These are phyloP conservation scores for Lithobates pipiens DNA, from an alignment of 2,797 vertebrate species.

Conservation along the genomic window DNA sequence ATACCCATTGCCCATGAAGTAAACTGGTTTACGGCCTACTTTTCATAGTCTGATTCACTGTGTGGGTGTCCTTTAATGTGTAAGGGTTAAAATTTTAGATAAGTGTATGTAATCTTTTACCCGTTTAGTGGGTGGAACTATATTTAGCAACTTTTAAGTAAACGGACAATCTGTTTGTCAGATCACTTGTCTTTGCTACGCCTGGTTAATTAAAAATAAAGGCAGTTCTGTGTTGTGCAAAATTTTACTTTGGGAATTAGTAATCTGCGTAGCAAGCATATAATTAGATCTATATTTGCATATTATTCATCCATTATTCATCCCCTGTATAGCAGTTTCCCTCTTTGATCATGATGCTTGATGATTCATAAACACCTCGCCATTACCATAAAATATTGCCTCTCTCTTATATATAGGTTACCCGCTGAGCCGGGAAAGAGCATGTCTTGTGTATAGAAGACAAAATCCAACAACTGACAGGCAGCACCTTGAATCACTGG, in stretches of 20 bases:
- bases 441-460: constrained; percentile 17
- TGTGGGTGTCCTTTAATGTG: not conserved
- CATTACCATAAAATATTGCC: constrained; percentile 46
- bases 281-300: constrained; percentile 73
- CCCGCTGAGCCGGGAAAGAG: not conserved
- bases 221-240: constrained; percentile 70
- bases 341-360: constrained; percentile 67
- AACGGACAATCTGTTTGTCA: not conserved
- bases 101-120: not conserved
- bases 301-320: constrained; percentile 77
- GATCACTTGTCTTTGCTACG: constrained; percentile 51
- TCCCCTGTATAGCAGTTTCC: constrained; percentile 67
- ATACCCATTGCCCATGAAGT: too few species aligned
- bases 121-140: accelerated
- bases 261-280: constrained; percentile 60
- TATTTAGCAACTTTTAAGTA: not conserved
- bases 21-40: too few species aligned
- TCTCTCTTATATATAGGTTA: constrained; percentile 33
- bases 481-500: not conserved
- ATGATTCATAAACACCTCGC: constrained; percentile 52
- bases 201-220: constrained; percentile 73
- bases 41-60: too few species aligned
- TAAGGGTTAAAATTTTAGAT: not conserved
- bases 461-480: not conserved
- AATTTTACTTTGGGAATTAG: constrained; percentile 77